Percentiles rank a stretch among this genome's conserved stretches.
These are phyloP conservation scores for Nipponia nippon DNA, from an alignment of 2,113 vertebrate genomes.

Conservation along the genomic window DNA sequence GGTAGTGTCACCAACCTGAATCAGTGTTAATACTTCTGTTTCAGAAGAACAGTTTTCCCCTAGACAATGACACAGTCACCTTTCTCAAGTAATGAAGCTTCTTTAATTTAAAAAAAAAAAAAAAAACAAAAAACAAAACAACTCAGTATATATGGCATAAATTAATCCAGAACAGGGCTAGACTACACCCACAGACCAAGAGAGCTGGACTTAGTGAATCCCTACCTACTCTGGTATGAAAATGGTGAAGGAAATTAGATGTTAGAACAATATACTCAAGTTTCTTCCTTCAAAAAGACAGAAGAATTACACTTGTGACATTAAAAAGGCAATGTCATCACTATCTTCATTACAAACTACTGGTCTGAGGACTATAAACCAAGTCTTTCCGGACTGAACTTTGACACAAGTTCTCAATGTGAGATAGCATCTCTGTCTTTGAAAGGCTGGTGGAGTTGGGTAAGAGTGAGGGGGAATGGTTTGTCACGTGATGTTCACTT, in stretches of 20 bases:
- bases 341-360: neutral
- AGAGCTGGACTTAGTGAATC: neutral
- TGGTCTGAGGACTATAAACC: neutral
- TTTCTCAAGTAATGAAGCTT: neutral
- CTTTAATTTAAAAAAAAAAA: neutral
- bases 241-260: neutral
- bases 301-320: neutral
- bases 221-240: neutral
- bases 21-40: neutral
- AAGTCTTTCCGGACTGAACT: neutral
- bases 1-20: neutral
- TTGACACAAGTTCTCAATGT: neutral
- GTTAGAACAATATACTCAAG: neutral
- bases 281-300: neutral
- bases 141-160: neutral
- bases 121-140: too few relatives aligned
- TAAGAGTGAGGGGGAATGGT: neutral
- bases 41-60: neutral
- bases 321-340: neutral
- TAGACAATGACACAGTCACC: neutral
- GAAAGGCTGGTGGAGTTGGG: neutral
- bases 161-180: constrained; percentile 26
- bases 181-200: neutral
- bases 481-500: neutral
- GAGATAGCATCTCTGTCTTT: neutral